phyloP scores from a whole-genome alignment of 2,113 vertebrate genomes.

The Thalassoma bifasciatum region DNA sequence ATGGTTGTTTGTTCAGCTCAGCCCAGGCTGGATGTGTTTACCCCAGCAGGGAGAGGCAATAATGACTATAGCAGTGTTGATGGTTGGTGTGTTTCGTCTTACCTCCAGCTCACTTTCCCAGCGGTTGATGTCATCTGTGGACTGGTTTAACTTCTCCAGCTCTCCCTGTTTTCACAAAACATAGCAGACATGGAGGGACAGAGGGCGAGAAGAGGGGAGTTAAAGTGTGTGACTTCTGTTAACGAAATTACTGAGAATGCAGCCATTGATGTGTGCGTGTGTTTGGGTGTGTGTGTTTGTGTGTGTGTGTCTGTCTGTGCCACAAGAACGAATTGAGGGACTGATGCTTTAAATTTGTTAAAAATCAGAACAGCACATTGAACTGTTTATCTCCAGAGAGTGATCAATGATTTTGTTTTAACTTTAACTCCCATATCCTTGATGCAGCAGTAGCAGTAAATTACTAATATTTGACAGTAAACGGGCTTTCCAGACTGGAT shows the following conservation, averaged over 20 bases:
- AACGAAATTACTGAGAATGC: slow-evolving; percentile 27
- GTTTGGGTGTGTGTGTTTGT: slow-evolving; percentile 8
- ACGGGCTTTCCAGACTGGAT: neutral
- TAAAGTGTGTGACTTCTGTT: slow-evolving; percentile 40
- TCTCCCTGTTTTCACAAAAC: slow-evolving; percentile 88
- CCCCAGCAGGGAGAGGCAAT: neutral
- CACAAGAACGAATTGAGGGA: neutral
- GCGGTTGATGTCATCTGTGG: slow-evolving; percentile 96
- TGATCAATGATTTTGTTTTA: neutral
- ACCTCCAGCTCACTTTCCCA: slow-evolving; percentile 98
- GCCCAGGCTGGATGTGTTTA: slow-evolving; percentile 32
- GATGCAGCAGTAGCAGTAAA: neutral
- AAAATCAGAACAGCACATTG: neutral
- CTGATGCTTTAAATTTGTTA: neutral
- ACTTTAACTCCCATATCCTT: neutral
- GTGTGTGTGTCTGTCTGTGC: slow-evolving; percentile 19
- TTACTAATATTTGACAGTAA: neutral
- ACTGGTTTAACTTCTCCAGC: slow-evolving; percentile 97
- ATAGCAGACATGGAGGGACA: slow-evolving; percentile 6
- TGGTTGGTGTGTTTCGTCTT: slow-evolving; percentile 47
- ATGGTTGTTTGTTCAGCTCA: neutral
- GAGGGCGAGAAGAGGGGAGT: neutral
- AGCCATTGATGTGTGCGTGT: neutral
- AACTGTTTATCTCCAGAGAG: neutral
- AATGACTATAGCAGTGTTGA: neutral